Percentiles rank a stretch among this genome's conserved stretches.
These are phyloP conservation scores for Caenorhabditis sp. DNA, from an alignment of 2,888 invertebrate species.

Conservation along the genomic window DNA sequence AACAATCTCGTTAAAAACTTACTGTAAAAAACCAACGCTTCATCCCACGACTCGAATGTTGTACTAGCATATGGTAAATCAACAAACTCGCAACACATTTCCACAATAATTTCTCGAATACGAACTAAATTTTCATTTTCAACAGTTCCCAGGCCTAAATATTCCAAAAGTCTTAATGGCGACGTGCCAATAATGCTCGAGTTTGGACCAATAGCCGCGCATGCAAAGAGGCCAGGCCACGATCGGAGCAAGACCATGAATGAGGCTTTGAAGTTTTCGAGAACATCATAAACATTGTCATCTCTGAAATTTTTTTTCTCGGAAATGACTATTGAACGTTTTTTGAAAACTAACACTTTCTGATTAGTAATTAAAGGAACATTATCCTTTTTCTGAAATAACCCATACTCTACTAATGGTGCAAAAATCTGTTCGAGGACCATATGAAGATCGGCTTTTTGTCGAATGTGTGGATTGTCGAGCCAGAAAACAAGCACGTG, in stretches of 20 bases:
- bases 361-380: neutral
- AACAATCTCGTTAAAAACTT: too few relatives aligned
- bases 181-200: slow-evolving; percentile 50
- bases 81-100: slow-evolving; percentile 63
- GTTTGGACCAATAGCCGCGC: slow-evolving; percentile 52
- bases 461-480: slow-evolving; percentile 55
- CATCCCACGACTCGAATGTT: slow-evolving; percentile 59
- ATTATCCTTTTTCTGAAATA: slow-evolving; percentile 50
- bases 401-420: slow-evolving; percentile 83
- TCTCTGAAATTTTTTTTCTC: slow-evolving; percentile 11
- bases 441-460: slow-evolving; percentile 73
- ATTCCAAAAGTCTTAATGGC: slow-evolving; percentile 55
- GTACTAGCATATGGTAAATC: slow-evolving; percentile 59
- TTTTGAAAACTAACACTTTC: slow-evolving; percentile 4
- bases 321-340: neutral
- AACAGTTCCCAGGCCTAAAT: slow-evolving; percentile 57
- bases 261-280: slow-evolving; percentile 45
- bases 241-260: slow-evolving; percentile 55
- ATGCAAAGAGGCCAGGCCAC: slow-evolving; percentile 77
- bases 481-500: slow-evolving; percentile 60
- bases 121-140: slow-evolving; percentile 49
- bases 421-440: slow-evolving; percentile 81
- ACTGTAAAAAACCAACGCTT: slow-evolving; percentile 58
- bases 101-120: slow-evolving; percentile 60
- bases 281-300: slow-evolving; percentile 28